These are phyloP conservation scores for Lates japonicus DNA, from an alignment of 2,797 vertebrate genomes.

Conservation along the genomic window DNA sequence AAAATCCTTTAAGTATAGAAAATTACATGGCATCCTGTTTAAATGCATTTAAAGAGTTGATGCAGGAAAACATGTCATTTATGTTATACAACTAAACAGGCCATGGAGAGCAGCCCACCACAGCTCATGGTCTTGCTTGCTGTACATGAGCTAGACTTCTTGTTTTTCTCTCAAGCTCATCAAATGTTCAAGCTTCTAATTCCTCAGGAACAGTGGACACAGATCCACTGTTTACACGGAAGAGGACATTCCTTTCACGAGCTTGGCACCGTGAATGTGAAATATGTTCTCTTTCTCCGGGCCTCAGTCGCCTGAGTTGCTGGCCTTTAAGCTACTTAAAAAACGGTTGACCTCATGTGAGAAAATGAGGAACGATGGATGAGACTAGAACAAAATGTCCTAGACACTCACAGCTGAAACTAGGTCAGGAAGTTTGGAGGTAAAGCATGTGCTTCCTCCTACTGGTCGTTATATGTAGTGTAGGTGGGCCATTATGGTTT, in stretches of 20 bases:
- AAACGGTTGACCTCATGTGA: slow-evolving; percentile 77
- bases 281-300: slow-evolving; percentile 50
- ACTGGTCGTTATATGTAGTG: slow-evolving; percentile 73
- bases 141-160: background rate
- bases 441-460: slow-evolving; percentile 81
- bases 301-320: slow-evolving; percentile 50
- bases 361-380: slow-evolving; percentile 67
- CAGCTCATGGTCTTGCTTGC: background rate
- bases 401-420: slow-evolving; percentile 77
- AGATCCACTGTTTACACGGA: slow-evolving; percentile 38
- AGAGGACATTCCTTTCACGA: slow-evolving; percentile 45
- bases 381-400: slow-evolving; percentile 87
- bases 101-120: background rate
- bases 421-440: slow-evolving; percentile 81
- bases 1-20: slow-evolving; percentile 17
- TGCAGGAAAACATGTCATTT: background rate
- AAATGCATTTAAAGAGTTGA: slow-evolving; percentile 17
- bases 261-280: slow-evolving; percentile 35
- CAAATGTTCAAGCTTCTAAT: slow-evolving; percentile 15
- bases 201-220: slow-evolving; percentile 12
- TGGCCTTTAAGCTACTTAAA: slow-evolving; percentile 71
- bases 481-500: slow-evolving; percentile 10
- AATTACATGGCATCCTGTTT: slow-evolving; percentile 12
- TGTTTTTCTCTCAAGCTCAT: background rate
- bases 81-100: background rate